Percentiles rank a stretch among this genome's conserved stretches.
Evolutionary conservation across 2,888 invertebrate genomes (phyloP).

Genomic region (Drosophila acutilabella): DNA sequence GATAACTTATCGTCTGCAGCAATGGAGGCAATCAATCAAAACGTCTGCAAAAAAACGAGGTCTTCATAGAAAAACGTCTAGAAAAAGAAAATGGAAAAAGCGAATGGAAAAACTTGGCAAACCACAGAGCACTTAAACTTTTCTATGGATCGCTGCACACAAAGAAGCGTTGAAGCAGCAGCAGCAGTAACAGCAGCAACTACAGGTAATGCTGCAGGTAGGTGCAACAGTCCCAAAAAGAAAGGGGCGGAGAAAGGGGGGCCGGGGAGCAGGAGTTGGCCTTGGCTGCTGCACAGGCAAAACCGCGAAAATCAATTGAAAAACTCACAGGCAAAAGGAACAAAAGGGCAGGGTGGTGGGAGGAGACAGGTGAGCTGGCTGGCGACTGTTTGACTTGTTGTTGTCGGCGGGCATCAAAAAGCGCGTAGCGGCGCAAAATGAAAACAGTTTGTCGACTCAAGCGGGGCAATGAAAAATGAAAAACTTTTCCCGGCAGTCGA

Average conservation of each 20-base stretch:
- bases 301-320: slow-evolving; percentile 81
- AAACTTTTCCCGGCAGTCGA: slow-evolving; percentile 68
- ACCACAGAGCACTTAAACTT: slow-evolving; percentile 77
- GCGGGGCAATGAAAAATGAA: slow-evolving; percentile 58
- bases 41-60: slow-evolving; percentile 26
- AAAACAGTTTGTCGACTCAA: slow-evolving; percentile 74
- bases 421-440: slow-evolving; percentile 80
- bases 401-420: slow-evolving; percentile 70
- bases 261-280: slow-evolving; percentile 33
- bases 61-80: slow-evolving; percentile 32
- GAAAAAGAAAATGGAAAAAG: slow-evolving; percentile 14
- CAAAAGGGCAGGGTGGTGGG: slow-evolving; percentile 33
- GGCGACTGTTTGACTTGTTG: slow-evolving; percentile 68
- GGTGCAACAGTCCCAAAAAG: slow-evolving; percentile 62
- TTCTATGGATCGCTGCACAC: slow-evolving; percentile 74
- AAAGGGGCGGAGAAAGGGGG: slow-evolving; percentile 7
- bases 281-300: slow-evolving; percentile 66
- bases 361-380: background rate
- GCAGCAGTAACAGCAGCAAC: slow-evolving; percentile 34
- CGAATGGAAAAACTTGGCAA: slow-evolving; percentile 47
- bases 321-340: slow-evolving; percentile 62
- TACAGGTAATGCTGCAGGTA: slow-evolving; percentile 51
- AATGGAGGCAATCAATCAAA: slow-evolving; percentile 73
- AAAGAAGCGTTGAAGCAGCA: slow-evolving; percentile 78
- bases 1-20: slow-evolving; percentile 64